Evolutionary conservation across 2,888 invertebrate genomes (phyloP).

Genomic region (Scaptodrosophila latifasciaeformis): DNA sequence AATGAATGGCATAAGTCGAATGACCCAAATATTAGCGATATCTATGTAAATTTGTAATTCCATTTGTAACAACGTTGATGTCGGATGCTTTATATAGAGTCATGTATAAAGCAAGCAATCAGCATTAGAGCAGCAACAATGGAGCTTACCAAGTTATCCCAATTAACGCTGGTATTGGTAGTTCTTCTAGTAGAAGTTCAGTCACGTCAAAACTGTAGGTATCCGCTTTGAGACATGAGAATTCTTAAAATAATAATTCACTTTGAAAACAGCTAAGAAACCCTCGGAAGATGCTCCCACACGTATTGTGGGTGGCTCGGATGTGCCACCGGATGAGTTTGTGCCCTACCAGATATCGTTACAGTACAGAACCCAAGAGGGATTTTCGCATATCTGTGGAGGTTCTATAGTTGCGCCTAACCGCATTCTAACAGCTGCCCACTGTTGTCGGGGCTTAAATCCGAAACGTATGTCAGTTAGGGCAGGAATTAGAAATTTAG

Average conservation of each 20-base stretch:
- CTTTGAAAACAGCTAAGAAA: constrained; percentile 32
- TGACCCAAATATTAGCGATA: constrained; percentile 34
- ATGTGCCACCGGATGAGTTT: constrained; percentile 51
- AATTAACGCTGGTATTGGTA: constrained; percentile 10
- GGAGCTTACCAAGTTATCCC: constrained; percentile 23
- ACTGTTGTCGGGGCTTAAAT: constrained; percentile 66
- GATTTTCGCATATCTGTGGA: constrained; percentile 69
- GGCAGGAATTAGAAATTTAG: constrained; percentile 62
- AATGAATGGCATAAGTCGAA: constrained; percentile 50
- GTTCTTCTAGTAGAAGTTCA: constrained; percentile 13
- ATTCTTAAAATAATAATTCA: no score
- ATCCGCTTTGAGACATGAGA: not conserved
- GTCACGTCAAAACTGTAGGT: constrained; percentile 44
- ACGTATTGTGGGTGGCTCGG: constrained; percentile 67
- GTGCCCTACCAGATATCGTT: constrained; percentile 73
- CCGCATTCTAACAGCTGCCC: constrained; percentile 72
- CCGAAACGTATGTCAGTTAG: constrained; percentile 54
- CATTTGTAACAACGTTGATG: no score
- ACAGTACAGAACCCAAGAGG: constrained; percentile 51
- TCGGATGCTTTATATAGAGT: constrained; percentile 22
- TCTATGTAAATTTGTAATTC: constrained; percentile 47
- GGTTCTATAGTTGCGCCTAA: constrained; percentile 70
- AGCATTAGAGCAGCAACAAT: constrained; percentile 34
- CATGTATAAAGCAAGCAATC: not conserved
- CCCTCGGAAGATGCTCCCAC: constrained; percentile 24